Percentiles rank a stretch among this genome's conserved stretches.
Evolutionary conservation across 1,140 invertebrate species (phyloP).

Genomic region (Drosophila sturtevanti): DNA sequence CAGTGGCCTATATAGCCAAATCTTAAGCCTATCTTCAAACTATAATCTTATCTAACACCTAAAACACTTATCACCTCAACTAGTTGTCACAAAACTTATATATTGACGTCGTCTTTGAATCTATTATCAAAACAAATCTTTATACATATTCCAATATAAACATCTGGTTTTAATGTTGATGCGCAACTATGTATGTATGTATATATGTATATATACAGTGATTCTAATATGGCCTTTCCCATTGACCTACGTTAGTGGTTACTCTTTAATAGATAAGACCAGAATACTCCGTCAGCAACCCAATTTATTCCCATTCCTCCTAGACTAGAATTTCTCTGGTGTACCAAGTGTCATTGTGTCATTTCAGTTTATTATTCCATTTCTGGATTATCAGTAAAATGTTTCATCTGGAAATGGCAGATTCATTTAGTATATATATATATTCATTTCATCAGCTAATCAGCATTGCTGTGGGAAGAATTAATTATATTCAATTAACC

Average conservation of each 20-base stretch:
- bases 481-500: not conserved
- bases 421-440: not conserved
- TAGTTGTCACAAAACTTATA: not conserved
- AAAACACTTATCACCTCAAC: slow-evolving; percentile 1
- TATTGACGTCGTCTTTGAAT: not conserved
- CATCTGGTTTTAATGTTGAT: not conserved
- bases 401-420: not conserved
- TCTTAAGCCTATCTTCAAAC: not conserved
- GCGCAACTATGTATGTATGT: too few relatives aligned
- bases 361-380: slow-evolving; percentile 72
- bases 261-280: not conserved
- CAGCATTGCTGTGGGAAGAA: not conserved
- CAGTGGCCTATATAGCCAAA: not conserved
- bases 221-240: not conserved
- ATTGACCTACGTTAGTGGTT: not conserved
- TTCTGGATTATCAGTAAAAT: slow-evolving; percentile 55
- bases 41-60: not conserved
- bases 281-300: not conserved
- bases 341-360: slow-evolving; percentile 51
- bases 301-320: not conserved
- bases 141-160: not conserved
- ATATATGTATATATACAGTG: too few relatives aligned
- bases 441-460: not conserved
- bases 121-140: too few relatives aligned
- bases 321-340: slow-evolving; percentile 1